These are phyloP conservation scores for Noturus placidus DNA, from an alignment of 2,113 vertebrate genomes.

Conservation along the genomic window DNA sequence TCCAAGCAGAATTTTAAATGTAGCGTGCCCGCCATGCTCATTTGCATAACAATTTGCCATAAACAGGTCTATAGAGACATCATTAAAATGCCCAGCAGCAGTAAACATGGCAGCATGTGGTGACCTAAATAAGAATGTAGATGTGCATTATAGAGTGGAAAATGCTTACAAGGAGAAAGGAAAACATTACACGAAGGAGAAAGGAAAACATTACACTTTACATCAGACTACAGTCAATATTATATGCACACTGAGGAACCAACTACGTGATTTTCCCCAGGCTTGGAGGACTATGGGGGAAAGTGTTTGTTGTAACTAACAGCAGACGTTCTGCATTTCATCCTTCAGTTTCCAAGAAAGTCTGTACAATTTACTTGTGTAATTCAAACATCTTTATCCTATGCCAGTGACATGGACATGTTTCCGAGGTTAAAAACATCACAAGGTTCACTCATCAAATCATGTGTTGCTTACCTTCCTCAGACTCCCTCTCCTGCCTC, in stretches of 20 bases:
- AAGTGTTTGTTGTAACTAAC: background rate
- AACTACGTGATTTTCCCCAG: background rate
- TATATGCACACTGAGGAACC: background rate
- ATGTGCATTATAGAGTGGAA: background rate
- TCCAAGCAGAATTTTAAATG: background rate
- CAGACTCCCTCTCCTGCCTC: constrained; percentile 90
- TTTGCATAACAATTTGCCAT: constrained; percentile 12
- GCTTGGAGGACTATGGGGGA: background rate
- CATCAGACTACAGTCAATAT: background rate
- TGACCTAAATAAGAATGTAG: background rate
- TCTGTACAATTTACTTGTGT: background rate
- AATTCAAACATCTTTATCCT: background rate
- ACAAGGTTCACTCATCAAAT: background rate
- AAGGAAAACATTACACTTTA: background rate
- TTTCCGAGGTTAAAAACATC: background rate
- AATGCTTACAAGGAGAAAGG: background rate
- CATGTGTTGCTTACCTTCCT: constrained; percentile 82
- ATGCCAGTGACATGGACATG: background rate
- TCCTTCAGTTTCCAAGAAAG: background rate
- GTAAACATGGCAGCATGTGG: background rate
- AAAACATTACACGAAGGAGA: background rate
- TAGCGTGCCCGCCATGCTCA: background rate
- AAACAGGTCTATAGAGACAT: background rate
- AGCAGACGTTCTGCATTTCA: background rate
- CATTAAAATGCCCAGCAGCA: background rate